These are phyloP conservation scores for Eupelmus urozonus DNA, from an alignment of 2,888 invertebrate species.

Conservation along the genomic window DNA sequence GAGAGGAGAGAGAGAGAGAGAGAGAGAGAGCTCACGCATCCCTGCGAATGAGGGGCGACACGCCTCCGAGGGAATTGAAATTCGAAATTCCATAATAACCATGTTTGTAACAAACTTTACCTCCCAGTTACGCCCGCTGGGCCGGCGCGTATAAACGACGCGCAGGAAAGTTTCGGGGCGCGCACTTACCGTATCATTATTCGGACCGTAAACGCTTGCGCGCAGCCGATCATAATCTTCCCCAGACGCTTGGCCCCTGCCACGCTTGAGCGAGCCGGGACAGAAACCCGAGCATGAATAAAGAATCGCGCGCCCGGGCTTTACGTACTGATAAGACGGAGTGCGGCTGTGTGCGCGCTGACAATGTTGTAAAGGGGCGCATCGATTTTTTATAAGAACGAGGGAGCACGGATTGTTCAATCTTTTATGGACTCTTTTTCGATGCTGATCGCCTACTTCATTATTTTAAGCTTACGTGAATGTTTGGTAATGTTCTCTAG, in stretches of 20 bases:
- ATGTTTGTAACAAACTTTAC: constrained; percentile 26
- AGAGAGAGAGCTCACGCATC: no score
- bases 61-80: constrained; percentile 27
- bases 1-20: no score
- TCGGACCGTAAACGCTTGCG: constrained; percentile 32
- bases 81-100: constrained; percentile 35
- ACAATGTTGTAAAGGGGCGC: no score
- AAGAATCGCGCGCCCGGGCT: not conserved
- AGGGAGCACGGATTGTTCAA: no score
- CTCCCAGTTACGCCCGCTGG: not conserved
- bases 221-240: constrained; percentile 20
- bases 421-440: no score
- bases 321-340: no score
- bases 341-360: no score
- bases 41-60: no score
- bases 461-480: no score
- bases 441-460: no score
- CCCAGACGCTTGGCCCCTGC: not conserved
- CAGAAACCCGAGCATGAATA: constrained; percentile 17
- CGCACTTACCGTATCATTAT: constrained; percentile 40
- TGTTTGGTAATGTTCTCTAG: no score
- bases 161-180: constrained; percentile 11
- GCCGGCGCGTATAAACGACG: not conserved
- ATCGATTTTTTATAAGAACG: no score
- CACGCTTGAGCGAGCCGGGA: not conserved